phyloP scores from a whole-genome alignment of 1,140 invertebrate species.

The Metopolophium dirhodum region DNA sequence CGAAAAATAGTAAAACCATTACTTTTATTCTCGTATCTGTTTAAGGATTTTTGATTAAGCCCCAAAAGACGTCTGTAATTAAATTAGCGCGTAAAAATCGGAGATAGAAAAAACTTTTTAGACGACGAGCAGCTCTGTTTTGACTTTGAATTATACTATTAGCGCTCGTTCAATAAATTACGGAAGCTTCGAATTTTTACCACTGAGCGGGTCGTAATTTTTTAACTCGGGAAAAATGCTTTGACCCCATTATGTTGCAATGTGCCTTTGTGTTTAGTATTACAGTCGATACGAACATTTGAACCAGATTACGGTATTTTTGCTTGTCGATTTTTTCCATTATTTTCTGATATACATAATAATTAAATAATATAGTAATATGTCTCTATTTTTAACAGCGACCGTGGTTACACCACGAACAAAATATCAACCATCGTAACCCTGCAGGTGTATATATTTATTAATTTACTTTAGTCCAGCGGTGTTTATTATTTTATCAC shows the following conservation, averaged over 20 bases:
- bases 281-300: background rate
- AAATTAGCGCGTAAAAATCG: background rate
- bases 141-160: background rate
- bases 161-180: slow-evolving; percentile 2
- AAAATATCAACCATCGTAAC: background rate
- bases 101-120: background rate
- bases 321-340: background rate
- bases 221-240: background rate
- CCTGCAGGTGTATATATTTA: background rate
- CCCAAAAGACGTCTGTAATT: background rate
- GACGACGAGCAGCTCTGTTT: background rate
- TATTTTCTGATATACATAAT: background rate
- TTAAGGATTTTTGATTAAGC: background rate
- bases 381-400: background rate
- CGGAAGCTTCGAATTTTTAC: background rate
- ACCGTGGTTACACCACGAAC: background rate
- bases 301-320: background rate
- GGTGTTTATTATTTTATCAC: background rate
- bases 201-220: background rate
- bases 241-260: background rate
- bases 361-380: background rate
- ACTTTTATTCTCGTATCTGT: background rate
- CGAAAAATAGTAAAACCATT: background rate
- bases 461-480: background rate
- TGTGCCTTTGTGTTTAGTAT: background rate